Conservation (phyloP, 2,797 vertebrate species). For the Buphagus erythrorhynchus region DNA sequence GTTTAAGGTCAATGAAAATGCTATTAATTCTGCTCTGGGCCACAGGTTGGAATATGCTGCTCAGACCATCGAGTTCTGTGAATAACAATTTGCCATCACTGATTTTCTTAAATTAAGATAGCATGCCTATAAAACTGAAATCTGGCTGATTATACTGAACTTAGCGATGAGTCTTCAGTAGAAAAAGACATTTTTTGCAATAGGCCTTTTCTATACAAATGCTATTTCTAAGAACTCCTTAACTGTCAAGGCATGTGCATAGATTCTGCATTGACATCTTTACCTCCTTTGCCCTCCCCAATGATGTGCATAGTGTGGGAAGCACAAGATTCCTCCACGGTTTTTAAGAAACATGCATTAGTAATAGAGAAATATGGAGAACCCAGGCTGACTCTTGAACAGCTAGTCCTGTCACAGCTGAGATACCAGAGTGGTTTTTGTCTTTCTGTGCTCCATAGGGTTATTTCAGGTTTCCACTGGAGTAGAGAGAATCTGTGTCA, state of each 20-base stretch:
- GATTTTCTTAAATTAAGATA: neutral
- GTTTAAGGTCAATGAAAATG: neutral
- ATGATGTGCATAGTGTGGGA: neutral
- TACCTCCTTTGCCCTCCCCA: neutral
- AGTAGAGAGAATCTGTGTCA: constrained; percentile 39
- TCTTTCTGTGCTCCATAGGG: neutral
- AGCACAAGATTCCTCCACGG: neutral
- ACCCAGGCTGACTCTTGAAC: neutral
- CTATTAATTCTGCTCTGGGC: neutral
- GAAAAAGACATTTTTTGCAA: neutral
- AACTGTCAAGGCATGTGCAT: neutral
- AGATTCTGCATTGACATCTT: neutral
- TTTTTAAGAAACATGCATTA: neutral
- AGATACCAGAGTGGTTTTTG: neutral
- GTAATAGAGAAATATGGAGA: neutral
- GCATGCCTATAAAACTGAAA: neutral
- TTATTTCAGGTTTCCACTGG: constrained; percentile 42
- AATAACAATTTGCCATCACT: neutral
- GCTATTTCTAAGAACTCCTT: neutral
- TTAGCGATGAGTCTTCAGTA: neutral
- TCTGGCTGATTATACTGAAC: neutral
- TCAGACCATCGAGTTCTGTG: neutral
- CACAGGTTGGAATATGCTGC: neutral
- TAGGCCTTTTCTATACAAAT: neutral
- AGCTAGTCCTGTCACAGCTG: neutral